A percentile compares a stretch with the other conserved stretches of the same genome.
phyloP scores from a whole-genome alignment of 2,113 vertebrate genomes.

The Danio rerio region DNA sequence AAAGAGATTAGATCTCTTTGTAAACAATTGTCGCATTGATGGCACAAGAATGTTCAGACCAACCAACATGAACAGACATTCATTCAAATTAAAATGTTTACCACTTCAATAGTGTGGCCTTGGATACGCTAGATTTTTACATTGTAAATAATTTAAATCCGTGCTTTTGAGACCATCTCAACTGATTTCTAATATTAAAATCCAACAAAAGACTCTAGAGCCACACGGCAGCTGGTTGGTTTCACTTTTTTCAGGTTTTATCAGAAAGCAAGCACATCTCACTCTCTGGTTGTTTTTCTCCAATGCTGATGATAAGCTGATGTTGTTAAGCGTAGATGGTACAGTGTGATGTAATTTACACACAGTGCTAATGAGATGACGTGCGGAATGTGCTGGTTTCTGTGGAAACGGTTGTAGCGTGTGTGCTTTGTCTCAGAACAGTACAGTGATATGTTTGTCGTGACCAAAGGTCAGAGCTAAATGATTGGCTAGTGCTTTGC shows the following conservation, averaged over 20 bases:
- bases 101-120: no score
- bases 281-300: neutral
- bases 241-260: neutral
- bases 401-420: neutral
- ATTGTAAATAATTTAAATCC: no score
- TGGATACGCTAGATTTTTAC: no score
- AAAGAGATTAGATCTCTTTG: neutral
- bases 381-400: slow-evolving; percentile 11
- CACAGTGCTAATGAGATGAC: neutral
- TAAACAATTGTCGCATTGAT: neutral
- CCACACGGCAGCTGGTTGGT: no score
- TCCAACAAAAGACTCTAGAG: no score
- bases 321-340: neutral
- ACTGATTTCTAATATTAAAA: no score
- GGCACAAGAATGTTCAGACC: neutral
- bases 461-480: neutral
- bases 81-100: no score
- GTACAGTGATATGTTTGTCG: neutral
- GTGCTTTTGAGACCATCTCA: no score
- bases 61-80: neutral
- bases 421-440: neutral
- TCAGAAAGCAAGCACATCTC: neutral
- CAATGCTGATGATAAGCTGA: neutral
- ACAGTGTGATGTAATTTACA: neutral
- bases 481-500: neutral